Evolutionary conservation across 2,113 vertebrate genomes (phyloP).

Genomic region (Myiopsitta monachus): DNA sequence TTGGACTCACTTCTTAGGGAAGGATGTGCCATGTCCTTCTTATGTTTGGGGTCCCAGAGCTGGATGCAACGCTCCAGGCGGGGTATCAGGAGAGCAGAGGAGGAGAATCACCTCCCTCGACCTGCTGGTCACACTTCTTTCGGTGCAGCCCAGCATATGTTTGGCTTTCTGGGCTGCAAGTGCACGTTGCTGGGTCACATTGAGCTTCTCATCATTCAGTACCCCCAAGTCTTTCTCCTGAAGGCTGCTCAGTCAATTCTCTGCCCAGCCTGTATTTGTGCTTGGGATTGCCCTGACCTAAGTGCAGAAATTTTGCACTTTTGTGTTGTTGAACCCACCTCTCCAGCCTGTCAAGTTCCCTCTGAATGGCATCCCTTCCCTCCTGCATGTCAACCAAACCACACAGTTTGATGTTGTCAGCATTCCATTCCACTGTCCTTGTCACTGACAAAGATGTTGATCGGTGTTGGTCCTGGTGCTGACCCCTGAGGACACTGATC

Average conservation of each 20-base stretch:
- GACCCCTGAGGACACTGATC: not conserved
- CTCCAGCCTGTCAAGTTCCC: not conserved
- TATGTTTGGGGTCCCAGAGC: not conserved
- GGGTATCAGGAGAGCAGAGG: not conserved
- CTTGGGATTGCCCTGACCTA: not conserved
- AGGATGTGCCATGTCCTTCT: not conserved
- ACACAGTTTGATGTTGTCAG: not conserved
- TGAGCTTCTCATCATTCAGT: not conserved
- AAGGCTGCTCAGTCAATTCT: not conserved
- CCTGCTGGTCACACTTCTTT: not conserved
- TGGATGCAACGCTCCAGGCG: not conserved
- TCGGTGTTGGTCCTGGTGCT: not conserved
- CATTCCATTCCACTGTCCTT: not conserved
- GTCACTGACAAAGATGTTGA: not conserved
- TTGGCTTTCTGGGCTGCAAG: not conserved
- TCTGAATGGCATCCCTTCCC: not conserved
- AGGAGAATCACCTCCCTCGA: not conserved
- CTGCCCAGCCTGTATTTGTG: not conserved
- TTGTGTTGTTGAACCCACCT: not conserved
- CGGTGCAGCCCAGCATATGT: not conserved
- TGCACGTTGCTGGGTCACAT: not conserved
- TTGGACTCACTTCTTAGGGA: not conserved
- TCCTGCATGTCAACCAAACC: not conserved
- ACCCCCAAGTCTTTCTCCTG: not conserved
- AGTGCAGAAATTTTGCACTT: not conserved